A percentile compares a stretch with the other conserved stretches of the same genome.
Conservation (phyloP, 2,797 vertebrate species). For the Eremophila alpestris region DNA sequence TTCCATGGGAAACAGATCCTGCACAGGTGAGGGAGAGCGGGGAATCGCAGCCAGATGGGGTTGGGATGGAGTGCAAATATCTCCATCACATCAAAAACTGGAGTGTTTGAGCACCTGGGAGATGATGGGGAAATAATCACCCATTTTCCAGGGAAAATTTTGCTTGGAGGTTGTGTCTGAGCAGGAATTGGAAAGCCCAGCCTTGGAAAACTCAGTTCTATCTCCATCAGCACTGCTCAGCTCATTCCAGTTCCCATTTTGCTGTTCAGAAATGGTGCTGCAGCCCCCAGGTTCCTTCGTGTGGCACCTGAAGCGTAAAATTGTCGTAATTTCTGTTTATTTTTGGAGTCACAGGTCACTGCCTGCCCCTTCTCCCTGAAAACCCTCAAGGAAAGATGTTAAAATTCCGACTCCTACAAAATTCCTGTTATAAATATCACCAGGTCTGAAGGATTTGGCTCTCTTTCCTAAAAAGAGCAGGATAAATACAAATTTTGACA, state of each 20-base stretch:
- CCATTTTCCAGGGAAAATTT: background rate
- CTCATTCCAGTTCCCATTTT: background rate
- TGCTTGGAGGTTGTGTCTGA: background rate
- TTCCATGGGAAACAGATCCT: background rate
- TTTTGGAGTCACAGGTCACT: background rate
- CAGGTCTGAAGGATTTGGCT: background rate
- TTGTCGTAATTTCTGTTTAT: background rate
- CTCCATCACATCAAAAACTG: background rate
- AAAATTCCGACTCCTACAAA: background rate
- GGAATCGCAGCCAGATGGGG: background rate
- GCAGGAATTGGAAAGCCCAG: background rate
- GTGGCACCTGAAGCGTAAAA: background rate
- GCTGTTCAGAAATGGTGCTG: rapidly evolving
- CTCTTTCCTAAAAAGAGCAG: background rate
- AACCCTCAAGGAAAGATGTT: background rate
- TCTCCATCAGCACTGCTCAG: background rate
- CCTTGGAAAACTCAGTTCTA: background rate
- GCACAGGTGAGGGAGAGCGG: background rate
- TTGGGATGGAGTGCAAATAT: background rate
- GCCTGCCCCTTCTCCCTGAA: background rate
- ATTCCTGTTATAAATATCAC: background rate
- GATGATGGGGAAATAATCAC: background rate
- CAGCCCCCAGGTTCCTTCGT: background rate
- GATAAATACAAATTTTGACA: background rate
- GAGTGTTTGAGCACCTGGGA: background rate